Conservation (phyloP, 2,888 invertebrate genomes). For the Leistus spinibarbis region DNA sequence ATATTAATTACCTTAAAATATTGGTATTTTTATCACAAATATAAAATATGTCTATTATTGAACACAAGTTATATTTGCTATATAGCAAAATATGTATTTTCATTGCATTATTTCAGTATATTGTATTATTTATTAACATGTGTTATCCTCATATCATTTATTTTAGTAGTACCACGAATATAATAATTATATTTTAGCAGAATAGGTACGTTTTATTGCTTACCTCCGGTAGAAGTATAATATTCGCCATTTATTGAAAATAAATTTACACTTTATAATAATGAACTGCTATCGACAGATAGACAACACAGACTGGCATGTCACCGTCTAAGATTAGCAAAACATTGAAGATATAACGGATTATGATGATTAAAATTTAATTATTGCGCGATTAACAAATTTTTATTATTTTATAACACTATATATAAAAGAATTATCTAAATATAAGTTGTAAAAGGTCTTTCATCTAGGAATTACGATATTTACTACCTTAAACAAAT, state of each 20-base stretch:
- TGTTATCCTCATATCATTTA: too few species aligned
- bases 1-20: too few species aligned
- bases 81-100: too few species aligned
- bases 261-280: neutral
- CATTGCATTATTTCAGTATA: too few species aligned
- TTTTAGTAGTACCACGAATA: too few species aligned
- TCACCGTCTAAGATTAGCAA: constrained; percentile 9
- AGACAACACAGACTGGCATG: constrained; percentile 5
- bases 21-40: too few species aligned
- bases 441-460: neutral
- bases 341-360: constrained; percentile 13
- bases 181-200: neutral
- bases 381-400: neutral
- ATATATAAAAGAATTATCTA: constrained; percentile 2
- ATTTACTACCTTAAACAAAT: too few species aligned
- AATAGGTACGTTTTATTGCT: neutral
- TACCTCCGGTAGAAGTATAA: constrained; percentile 1
- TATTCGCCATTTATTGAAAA: neutral
- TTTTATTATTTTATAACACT: too few species aligned
- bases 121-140: too few species aligned
- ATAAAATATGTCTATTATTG: too few species aligned
- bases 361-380: constrained; percentile 7
- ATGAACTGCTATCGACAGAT: constrained; percentile 10
- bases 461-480: neutral
- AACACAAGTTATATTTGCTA: too few species aligned